Evolutionary conservation across 2,113 vertebrate species (phyloP).

Genomic region (Halcyon malimbica): DNA sequence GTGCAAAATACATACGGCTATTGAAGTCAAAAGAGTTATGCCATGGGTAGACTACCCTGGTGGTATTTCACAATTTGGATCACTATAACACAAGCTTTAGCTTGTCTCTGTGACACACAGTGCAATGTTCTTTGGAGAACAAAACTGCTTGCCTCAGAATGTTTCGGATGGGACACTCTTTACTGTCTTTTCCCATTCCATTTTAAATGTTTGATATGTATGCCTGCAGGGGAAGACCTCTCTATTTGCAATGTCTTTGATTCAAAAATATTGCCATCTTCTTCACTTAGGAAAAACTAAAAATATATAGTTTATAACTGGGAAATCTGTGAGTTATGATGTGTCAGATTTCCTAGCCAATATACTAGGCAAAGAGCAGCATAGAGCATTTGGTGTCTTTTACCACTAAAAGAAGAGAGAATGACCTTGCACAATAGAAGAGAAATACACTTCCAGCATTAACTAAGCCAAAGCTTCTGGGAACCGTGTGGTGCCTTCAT

Average conservation of each 20-base stretch:
- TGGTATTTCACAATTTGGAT: conserved; percentile 6
- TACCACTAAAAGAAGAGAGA: neutral
- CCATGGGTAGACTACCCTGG: neutral
- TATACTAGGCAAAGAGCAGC: neutral
- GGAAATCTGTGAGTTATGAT: neutral
- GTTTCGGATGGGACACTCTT: neutral
- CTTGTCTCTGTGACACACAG: neutral
- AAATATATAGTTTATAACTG: conserved; percentile 1
- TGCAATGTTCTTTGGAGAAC: neutral
- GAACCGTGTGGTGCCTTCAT: neutral
- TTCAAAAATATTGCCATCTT: conserved; percentile 28
- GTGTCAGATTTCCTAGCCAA: neutral
- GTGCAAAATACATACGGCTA: neutral
- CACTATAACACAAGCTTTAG: neutral
- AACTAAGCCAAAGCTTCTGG: conserved; percentile 10
- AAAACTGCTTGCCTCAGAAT: neutral
- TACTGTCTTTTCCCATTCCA: neutral
- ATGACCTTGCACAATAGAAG: neutral
- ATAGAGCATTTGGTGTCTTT: neutral
- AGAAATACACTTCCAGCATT: conserved; percentile 7
- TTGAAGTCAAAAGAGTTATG: neutral
- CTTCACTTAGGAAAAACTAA: neutral
- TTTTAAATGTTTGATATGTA: conserved; percentile 5
- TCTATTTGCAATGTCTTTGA: neutral
- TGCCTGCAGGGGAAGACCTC: neutral